A percentile compares a stretch with the other conserved stretches of the same genome.
These are phyloP conservation scores for Eulemur rufifrons DNA, from an alignment of 2,113 vertebrate genomes.

Conservation along the genomic window DNA sequence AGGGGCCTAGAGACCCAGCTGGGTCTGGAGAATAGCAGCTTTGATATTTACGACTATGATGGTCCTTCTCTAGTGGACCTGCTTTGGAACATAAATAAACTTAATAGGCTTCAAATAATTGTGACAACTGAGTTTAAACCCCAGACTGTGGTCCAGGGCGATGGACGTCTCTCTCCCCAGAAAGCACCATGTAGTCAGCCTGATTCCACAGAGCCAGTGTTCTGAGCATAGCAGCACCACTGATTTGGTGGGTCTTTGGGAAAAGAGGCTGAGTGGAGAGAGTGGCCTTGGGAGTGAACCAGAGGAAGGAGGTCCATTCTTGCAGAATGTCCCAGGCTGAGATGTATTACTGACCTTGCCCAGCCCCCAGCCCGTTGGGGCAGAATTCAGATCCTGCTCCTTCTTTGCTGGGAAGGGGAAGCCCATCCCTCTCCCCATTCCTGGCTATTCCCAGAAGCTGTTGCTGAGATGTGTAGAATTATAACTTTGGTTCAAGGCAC, in stretches of 20 bases:
- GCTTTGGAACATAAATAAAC: constrained; percentile 77
- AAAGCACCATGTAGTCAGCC: neutral
- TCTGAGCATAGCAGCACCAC: neutral
- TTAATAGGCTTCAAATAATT: constrained; percentile 79
- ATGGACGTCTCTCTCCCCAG: constrained; percentile 51
- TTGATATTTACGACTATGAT: constrained; percentile 81
- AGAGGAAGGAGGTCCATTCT: neutral
- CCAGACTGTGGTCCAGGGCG: constrained; percentile 67
- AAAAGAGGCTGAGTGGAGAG: neutral
- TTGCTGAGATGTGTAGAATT: neutral
- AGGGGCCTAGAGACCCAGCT: constrained; percentile 64
- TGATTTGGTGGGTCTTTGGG: neutral
- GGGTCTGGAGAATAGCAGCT: constrained; percentile 74
- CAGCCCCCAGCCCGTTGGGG: neutral
- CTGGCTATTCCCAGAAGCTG: neutral
- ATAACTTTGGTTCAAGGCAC: neutral
- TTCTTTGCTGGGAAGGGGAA: neutral
- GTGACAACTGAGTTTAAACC: constrained; percentile 79
- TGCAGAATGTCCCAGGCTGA: neutral
- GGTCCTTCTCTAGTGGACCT: constrained; percentile 79
- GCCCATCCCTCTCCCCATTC: neutral
- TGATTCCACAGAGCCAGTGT: neutral
- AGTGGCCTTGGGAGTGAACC: neutral
- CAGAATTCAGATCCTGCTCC: neutral
- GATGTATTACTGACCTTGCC: neutral